Evolutionary conservation across 1,140 invertebrate species (phyloP).

Genomic region (Paracyclopina nana): DNA sequence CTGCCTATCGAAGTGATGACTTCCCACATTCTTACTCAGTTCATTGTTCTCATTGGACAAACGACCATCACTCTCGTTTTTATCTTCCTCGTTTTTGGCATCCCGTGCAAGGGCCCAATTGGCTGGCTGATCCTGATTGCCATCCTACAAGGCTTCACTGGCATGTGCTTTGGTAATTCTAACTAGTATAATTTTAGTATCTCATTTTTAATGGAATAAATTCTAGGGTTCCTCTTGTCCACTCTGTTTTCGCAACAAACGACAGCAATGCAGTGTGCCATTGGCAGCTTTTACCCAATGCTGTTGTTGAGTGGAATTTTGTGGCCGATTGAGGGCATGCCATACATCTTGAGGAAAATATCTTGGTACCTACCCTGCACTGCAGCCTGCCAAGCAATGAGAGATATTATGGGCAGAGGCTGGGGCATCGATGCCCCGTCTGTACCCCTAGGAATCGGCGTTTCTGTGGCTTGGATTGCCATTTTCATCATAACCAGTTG

Average conservation of each 20-base stretch:
- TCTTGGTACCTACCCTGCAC: constrained; percentile 68
- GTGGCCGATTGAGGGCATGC: constrained; percentile 84
- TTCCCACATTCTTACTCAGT: constrained; percentile 76
- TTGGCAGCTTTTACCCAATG: constrained; percentile 80
- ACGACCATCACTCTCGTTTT: constrained; percentile 62
- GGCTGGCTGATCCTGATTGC: constrained; percentile 51
- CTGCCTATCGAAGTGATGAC: constrained; percentile 69
- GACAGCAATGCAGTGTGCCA: constrained; percentile 71
- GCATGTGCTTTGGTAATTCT: constrained; percentile 64
- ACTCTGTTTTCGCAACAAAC: constrained; percentile 65
- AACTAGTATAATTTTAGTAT: neutral
- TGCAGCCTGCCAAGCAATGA: constrained; percentile 64
- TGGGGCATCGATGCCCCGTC: constrained; percentile 58
- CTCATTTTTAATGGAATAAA: constrained; percentile 12
- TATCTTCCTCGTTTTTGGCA: constrained; percentile 55
- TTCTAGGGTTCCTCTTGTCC: constrained; percentile 60
- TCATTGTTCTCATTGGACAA: constrained; percentile 83
- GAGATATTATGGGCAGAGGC: constrained; percentile 68
- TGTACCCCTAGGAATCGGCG: constrained; percentile 51
- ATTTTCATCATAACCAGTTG: constrained; percentile 4
- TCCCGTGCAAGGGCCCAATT: constrained; percentile 56
- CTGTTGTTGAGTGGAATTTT: constrained; percentile 33
- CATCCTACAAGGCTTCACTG: constrained; percentile 55
- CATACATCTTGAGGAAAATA: constrained; percentile 42
- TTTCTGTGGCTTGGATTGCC: constrained; percentile 3